Evolutionary conservation across 2,888 invertebrate species (phyloP).

Genomic region (Mythimna albipuncta): DNA sequence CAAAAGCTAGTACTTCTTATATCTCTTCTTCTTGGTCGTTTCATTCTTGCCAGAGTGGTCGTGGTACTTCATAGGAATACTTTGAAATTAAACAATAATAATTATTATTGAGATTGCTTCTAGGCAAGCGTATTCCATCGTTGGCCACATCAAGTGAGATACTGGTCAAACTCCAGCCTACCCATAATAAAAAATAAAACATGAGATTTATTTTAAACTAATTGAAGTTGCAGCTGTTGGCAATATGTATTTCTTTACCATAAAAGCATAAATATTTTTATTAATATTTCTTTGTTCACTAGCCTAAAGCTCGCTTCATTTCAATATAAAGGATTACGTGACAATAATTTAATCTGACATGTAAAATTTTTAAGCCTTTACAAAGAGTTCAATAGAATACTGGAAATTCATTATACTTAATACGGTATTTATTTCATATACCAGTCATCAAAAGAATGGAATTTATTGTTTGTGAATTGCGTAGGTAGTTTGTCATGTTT

Average conservation of each 20-base stretch:
- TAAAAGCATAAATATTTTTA: neutral
- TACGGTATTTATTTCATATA: conserved; percentile 6
- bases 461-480: neutral
- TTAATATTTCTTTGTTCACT: neutral
- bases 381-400: neutral
- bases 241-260: too few relatives aligned
- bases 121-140: too few relatives aligned
- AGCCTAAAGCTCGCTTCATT: neutral
- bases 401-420: neutral
- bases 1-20: too few relatives aligned
- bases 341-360: conserved; percentile 5
- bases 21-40: too few relatives aligned
- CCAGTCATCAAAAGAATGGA: neutral
- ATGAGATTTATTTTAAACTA: neutral
- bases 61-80: too few relatives aligned
- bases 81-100: too few relatives aligned
- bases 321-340: neutral
- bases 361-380: neutral
- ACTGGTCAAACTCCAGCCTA: too few relatives aligned
- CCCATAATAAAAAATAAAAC: too few relatives aligned
- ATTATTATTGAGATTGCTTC: too few relatives aligned
- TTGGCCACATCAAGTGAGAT: too few relatives aligned
- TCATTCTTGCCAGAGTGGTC: too few relatives aligned
- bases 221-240: neutral
- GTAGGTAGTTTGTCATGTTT: too few relatives aligned